phyloP scores from a whole-genome alignment of 2,888 invertebrate species.

The Patella ulyssiponensis region DNA sequence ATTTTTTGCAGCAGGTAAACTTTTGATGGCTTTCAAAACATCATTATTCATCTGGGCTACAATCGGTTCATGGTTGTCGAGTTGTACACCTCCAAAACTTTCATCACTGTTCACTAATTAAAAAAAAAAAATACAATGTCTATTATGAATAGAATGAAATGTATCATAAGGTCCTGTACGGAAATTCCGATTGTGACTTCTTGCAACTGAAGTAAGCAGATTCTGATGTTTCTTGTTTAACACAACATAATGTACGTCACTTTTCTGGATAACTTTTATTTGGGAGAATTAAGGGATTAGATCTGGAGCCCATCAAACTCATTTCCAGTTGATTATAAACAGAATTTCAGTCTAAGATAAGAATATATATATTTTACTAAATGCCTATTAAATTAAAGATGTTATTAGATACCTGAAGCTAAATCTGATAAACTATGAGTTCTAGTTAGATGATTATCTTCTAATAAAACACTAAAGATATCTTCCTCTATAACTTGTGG shows the following conservation, averaged over 20 bases:
- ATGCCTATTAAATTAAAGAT: background rate
- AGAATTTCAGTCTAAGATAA: too few species aligned
- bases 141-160: too few species aligned
- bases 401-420: constrained; percentile 47
- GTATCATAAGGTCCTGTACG: too few species aligned
- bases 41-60: too few species aligned
- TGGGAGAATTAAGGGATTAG: background rate
- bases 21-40: constrained; percentile 74
- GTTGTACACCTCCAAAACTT: constrained; percentile 58
- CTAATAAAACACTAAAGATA: constrained; percentile 34
- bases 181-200: too few species aligned
- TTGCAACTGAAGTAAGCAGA: background rate
- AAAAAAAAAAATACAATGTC: background rate
- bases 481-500: constrained; percentile 39
- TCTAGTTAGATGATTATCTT: constrained; percentile 44
- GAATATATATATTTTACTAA: too few species aligned
- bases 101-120: constrained; percentile 66
- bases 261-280: background rate
- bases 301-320: background rate
- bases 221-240: background rate
- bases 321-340: too few species aligned
- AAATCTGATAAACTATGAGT: constrained; percentile 62
- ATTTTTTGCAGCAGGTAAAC: constrained; percentile 83
- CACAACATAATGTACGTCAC: too few species aligned
- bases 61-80: constrained; percentile 52